Percentiles rank a stretch among this genome's conserved stretches.
phyloP scores from a whole-genome alignment of 2,113 vertebrate species.

The Platysternon megacephalum region DNA sequence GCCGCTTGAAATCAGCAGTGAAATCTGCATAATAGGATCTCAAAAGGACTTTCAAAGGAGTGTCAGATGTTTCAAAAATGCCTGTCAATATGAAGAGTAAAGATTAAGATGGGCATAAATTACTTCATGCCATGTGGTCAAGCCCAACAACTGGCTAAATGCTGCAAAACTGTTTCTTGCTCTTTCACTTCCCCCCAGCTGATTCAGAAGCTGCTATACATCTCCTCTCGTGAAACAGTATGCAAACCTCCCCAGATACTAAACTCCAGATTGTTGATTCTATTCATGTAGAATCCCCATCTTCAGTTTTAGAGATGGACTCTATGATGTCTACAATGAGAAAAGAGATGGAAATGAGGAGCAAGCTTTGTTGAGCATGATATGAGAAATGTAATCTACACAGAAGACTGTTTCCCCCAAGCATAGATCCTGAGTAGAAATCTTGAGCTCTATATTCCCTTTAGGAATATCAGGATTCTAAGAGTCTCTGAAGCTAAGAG shows the following conservation, averaged over 20 bases:
- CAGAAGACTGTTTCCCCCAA: not conserved
- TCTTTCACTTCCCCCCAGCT: not conserved
- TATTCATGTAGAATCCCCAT: not conserved
- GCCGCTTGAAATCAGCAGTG: not conserved
- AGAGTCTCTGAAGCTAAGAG: not conserved
- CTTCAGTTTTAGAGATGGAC: not conserved
- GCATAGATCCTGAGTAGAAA: not conserved
- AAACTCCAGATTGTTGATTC: not conserved
- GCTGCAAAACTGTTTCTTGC: not conserved
- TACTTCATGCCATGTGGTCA: not conserved
- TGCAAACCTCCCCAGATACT: not conserved
- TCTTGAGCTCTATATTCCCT: not conserved
- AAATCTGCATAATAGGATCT: not conserved
- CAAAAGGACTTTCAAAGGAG: not conserved
- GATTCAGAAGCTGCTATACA: not conserved
- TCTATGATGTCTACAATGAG: not conserved
- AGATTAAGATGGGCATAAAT: not conserved
- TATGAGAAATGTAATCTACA: not conserved
- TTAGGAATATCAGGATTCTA: not conserved
- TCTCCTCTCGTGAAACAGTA: not conserved
- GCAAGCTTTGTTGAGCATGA: not conserved
- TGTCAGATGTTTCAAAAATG: not conserved
- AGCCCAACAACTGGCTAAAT: not conserved
- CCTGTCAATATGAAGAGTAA: not conserved
- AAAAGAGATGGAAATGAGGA: not conserved